Evolutionary conservation across 2,113 vertebrate species (phyloP).

Genomic region (Scolopax mira): DNA sequence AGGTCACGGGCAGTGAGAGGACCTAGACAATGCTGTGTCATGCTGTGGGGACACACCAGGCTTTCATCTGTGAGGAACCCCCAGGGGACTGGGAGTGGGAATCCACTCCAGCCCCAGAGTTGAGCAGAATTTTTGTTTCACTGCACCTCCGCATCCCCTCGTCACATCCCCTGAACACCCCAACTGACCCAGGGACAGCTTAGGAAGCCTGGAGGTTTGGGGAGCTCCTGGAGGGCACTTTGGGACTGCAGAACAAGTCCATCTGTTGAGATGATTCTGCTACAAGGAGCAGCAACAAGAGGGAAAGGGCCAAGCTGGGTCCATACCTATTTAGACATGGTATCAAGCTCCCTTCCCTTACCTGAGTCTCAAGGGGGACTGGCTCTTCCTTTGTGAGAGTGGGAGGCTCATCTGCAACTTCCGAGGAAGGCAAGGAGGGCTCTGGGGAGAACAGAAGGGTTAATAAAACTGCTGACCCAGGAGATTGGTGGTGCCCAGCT

Average conservation of each 20-base stretch:
- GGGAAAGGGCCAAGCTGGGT: not conserved
- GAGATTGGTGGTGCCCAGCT: not conserved
- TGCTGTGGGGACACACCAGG: accelerated
- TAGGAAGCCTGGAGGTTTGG: not conserved
- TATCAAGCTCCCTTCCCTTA: constrained; percentile 34
- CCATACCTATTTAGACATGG: accelerated
- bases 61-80: not conserved
- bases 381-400: constrained; percentile 96
- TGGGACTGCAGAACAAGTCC: not conserved
- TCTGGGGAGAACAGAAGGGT: constrained; percentile 70
- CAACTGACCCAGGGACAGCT: not conserved
- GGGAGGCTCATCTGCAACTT: constrained; percentile 94
- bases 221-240: not conserved
- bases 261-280: not conserved
- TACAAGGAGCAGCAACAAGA: not conserved
- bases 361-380: constrained; percentile 80
- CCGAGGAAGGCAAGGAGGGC: constrained; percentile 84
- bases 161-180: not conserved
- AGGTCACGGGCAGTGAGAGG: not conserved
- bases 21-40: not conserved
- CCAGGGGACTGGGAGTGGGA: not conserved
- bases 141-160: not conserved
- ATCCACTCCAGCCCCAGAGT: not conserved
- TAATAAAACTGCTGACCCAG: not conserved
- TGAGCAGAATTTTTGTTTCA: accelerated